Conservation (phyloP, 2,113 vertebrate species). For the Turdus rufiventris region DNA sequence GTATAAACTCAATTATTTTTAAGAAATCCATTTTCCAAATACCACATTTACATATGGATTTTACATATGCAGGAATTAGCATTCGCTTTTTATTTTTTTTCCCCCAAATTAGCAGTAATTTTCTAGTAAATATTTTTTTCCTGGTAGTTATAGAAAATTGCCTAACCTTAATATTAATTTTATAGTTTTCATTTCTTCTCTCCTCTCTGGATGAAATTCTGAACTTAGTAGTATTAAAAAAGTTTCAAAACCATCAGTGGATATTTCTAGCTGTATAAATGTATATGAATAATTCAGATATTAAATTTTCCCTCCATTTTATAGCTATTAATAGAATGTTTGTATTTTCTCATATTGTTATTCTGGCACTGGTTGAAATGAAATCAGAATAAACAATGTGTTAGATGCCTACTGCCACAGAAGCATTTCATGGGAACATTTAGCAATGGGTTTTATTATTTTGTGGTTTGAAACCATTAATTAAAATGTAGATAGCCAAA, state of each 20-base stretch:
- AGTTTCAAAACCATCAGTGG: not conserved
- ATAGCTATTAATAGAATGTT: not conserved
- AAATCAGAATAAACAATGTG: not conserved
- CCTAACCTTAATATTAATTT: not conserved
- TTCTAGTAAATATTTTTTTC: not conserved
- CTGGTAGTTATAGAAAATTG: not conserved
- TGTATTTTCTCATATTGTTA: not conserved
- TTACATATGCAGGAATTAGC: too few species aligned
- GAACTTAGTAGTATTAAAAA: not conserved
- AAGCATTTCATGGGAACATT: not conserved
- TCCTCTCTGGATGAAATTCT: not conserved
- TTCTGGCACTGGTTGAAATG: not conserved
- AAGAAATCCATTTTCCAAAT: too few species aligned
- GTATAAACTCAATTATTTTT: too few species aligned
- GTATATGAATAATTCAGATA: not conserved
- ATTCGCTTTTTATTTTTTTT: too few species aligned
- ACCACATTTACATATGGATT: too few species aligned
- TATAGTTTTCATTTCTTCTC: too few species aligned
- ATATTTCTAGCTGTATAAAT: not conserved
- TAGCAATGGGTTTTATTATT: not conserved
- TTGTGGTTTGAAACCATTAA: not conserved
- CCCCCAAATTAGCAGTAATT: too few species aligned
- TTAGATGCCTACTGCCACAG: not conserved
- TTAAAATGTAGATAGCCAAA: not conserved
- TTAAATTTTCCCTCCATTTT: not conserved